Evolutionary conservation across 2,113 vertebrate genomes (phyloP).

Genomic region (Carlito syrichta): DNA sequence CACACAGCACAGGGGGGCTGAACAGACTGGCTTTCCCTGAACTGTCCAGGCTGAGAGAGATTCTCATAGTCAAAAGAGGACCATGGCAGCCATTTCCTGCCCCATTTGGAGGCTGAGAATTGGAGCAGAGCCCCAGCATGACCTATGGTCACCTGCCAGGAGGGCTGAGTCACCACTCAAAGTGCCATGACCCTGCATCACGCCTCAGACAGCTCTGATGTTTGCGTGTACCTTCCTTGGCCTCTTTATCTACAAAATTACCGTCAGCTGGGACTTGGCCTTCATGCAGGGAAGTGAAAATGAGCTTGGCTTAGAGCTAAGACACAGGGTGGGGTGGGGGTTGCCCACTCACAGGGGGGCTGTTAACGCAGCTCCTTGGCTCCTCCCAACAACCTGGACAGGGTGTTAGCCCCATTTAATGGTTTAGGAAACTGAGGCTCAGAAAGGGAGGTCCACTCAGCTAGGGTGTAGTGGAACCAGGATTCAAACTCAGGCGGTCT

Average conservation of each 20-base stretch:
- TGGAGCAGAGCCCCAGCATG: neutral
- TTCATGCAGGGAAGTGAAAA: neutral
- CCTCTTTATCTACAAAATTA: neutral
- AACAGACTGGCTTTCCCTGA: neutral
- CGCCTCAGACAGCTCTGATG: neutral
- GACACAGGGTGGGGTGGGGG: rapidly evolving
- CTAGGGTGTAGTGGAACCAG: neutral
- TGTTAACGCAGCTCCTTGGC: rapidly evolving
- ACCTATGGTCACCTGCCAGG: neutral
- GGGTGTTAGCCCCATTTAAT: neutral
- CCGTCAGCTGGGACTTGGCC: neutral
- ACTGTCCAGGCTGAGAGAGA: neutral
- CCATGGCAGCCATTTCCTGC: neutral
- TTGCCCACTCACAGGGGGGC: rapidly evolving
- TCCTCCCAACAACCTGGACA: neutral
- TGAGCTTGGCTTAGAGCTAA: neutral
- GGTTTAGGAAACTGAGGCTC: neutral
- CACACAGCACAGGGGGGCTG: neutral
- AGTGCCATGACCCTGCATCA: neutral
- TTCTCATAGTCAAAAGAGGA: neutral
- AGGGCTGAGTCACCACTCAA: neutral
- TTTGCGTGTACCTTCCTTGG: neutral
- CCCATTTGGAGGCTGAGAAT: neutral
- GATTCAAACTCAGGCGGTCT: neutral
- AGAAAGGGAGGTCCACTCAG: neutral